These are phyloP conservation scores for Eristalis intricaria DNA, from an alignment of 2,888 invertebrate species.

Conservation along the genomic window DNA sequence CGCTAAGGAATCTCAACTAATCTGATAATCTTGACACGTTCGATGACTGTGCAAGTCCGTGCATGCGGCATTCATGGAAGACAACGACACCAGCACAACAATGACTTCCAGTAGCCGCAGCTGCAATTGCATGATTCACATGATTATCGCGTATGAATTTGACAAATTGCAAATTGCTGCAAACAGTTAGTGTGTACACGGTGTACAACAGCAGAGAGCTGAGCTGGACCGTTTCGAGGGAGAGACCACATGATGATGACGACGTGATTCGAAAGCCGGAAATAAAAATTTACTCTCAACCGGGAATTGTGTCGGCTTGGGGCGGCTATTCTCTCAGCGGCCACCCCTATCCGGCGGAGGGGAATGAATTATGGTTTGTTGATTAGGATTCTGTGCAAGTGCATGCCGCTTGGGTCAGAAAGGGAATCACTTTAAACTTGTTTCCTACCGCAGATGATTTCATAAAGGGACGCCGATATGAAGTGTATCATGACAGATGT, in stretches of 20 bases:
- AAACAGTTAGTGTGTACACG: conserved; percentile 30
- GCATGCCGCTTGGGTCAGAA: background rate
- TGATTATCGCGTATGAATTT: conserved; percentile 66
- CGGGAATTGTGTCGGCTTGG: conserved; percentile 25
- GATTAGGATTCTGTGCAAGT: background rate
- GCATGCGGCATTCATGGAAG: background rate
- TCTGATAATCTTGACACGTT: conserved; percentile 66
- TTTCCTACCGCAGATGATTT: background rate
- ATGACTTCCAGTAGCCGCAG: conserved; percentile 12
- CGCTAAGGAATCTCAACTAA: conserved; percentile 27
- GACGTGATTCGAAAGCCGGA: conserved; percentile 68
- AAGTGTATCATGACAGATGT: background rate
- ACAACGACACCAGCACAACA: background rate
- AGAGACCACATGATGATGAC: conserved; percentile 19
- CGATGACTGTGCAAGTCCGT: conserved; percentile 26
- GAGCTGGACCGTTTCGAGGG: conserved; percentile 24
- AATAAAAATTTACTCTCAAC: conserved; percentile 62
- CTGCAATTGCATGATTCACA: conserved; percentile 63
- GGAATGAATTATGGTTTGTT: background rate
- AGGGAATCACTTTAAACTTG: background rate
- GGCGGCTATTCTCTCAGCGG: background rate
- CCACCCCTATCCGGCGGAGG: background rate
- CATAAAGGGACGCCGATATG: background rate
- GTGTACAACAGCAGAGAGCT: background rate
- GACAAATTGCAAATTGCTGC: conserved; percentile 70